Base-by-base conservation (phyloP, 1,140 invertebrate genomes). In the Cotesia typhae region DNA sequence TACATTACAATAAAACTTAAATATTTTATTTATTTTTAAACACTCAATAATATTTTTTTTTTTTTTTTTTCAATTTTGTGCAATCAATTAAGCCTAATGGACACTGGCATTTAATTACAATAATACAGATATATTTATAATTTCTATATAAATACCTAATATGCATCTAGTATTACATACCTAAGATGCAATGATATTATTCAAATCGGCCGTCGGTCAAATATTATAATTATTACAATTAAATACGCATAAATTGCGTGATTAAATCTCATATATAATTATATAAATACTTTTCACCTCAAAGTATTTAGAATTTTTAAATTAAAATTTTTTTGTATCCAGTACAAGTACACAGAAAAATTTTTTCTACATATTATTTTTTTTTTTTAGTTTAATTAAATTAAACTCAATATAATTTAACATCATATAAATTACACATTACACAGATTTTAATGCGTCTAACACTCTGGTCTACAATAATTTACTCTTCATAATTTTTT, bases 141-240 rank as follows among this genome's bases (percentile, higher is more conserved):
- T 84, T 85, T 84, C 82, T 85, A 84, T 84, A 85, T 84, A 86
- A 86, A 87, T 87, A 87, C 80, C 83, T 87, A 87, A 84, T 86
- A 85, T 85, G 84, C 82, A 79, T 84, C 81, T 85, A 79, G 79
- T 85, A 84, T 85, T 87, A 86, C 84, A 86, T 86, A 85, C 79
- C 84, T 86, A 86, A 82, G 84, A 85, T 86, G 82, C 80, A 82
- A 84, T 47, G 41, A 85, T 85, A 81, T 84, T 76, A 84, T 82
- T 65, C 63, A 84, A 84, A 79, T 84, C 78, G 78, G 78, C 77
- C 83, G 80, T 84, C 82, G 83, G 79, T 80, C 75, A 73, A 82
- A 28, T 28, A 28, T 28, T 28, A 28, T 28, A 28, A 28, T 28
- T 28, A 28, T 83, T 80, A 79, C 80, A 81, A 81, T 75, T 73